Conservation (phyloP, 1,140 invertebrate genomes). For the Heliconius congener region DNA sequence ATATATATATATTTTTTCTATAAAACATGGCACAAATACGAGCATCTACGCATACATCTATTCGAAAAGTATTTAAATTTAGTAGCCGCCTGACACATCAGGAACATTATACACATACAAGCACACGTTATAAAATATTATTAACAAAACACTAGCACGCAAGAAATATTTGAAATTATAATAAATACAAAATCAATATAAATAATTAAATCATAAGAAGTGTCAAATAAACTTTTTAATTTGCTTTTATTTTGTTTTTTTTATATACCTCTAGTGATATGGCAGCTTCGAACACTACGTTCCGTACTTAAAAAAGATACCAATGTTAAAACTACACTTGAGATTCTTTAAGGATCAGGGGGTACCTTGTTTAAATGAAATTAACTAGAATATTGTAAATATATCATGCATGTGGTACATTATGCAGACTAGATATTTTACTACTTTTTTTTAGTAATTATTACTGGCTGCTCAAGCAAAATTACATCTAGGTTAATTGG, state of each 20-base stretch:
- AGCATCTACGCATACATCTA: background rate
- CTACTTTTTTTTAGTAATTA: background rate
- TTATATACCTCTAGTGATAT: conserved; percentile 34
- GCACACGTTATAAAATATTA: background rate
- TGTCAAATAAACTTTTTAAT: background rate
- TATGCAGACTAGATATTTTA: background rate
- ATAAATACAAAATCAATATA: background rate
- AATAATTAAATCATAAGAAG: background rate
- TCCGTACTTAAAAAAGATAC: conserved; percentile 19
- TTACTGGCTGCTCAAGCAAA: background rate
- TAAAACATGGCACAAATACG: conserved; percentile 1
- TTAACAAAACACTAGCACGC: conserved; percentile 1
- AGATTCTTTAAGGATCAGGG: background rate
- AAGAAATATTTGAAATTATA: background rate
- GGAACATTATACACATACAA: background rate
- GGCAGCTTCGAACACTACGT: conserved; percentile 47
- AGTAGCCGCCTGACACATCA: background rate
- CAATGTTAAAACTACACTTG: background rate
- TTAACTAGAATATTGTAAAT: background rate
- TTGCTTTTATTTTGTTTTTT: background rate
- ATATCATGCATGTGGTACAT: background rate
- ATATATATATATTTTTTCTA: background rate
- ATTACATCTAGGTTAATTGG: background rate
- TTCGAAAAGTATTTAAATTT: background rate
- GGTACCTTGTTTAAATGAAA: background rate